Base-by-base conservation (phyloP, 1,140 invertebrate species). In the honey bee (Apis mellifera) region DNA sequence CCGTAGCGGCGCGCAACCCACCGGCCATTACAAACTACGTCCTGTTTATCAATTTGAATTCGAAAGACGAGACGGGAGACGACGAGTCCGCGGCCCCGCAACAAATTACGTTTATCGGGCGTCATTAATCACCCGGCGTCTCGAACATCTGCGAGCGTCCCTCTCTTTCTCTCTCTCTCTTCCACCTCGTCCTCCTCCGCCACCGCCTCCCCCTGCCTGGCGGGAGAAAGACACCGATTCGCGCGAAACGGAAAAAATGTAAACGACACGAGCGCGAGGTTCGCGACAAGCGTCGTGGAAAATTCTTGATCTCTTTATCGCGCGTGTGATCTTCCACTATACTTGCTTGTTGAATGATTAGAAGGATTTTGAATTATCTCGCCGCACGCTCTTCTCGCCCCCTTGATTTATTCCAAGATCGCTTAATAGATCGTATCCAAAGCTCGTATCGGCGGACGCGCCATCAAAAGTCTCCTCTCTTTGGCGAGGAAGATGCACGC, bases 1-100 rank as follows among this genome's bases (percentile, higher is more conserved):
- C 50, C 84, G 55, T 78, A 52, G 55, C 73, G 57, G 32, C 52
- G 32, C 52, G 81, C 68, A 50, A 71, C 78, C 71, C 68, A 60
- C 72, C 70, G 77, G 71, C 81, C 82, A 84, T 88, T 89, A 87
- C 83, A 84, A 87, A 87, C 83, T 71, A 84, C 81, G 83, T 89
- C 86, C 89, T 89, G 86, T 89, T 89, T 90, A 89, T 90, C 88
- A 88, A 90, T 90, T 88, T 84, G 86, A 87, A 89, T 87, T 85
- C 78, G 85, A 90, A 89, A 86, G 86, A 90, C 84, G 85, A 80
- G 78, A 72, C 77, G 82, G 77, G 83, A 78, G 86, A 86, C 83
- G 80, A 84, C 79, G 83, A 87, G 86, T 83, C 80, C 81, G 85
- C 86, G 77, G 76, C 71, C 73, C 85, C 83, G 86, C 86, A 85